These are phyloP conservation scores for Mus spretus DNA, from an alignment of 2,797 vertebrate genomes.

Conservation along the genomic window DNA sequence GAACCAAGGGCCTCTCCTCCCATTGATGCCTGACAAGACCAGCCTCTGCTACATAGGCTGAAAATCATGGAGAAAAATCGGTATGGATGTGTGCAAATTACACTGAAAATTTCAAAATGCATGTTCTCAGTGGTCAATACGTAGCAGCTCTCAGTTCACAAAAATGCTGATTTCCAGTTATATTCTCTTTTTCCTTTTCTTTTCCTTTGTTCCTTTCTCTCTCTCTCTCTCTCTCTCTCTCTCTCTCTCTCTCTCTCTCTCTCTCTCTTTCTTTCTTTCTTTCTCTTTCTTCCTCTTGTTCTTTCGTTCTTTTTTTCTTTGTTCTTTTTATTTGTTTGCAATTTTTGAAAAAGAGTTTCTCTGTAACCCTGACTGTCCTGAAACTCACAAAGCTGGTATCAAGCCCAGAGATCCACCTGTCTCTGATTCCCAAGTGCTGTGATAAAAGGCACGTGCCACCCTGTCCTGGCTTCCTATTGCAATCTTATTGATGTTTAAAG, in stretches of 20 bases:
- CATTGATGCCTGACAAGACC: too few species aligned
- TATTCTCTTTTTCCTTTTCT: background rate
- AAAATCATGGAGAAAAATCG: background rate
- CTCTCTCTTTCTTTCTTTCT: too few species aligned
- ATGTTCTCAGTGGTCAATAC: conserved; percentile 1
- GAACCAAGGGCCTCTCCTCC: too few species aligned
- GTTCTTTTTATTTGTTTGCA: background rate
- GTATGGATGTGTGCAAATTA: background rate
- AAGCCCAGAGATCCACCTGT: background rate
- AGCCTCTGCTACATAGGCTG: background rate
- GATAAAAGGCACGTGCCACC: background rate
- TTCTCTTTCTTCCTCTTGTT: background rate
- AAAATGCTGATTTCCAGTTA: background rate
- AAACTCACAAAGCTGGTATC: background rate
- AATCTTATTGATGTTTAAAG: background rate
- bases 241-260: too few species aligned
- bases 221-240: background rate
- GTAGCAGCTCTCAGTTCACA: background rate
- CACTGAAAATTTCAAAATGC: background rate
- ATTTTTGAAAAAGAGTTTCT: background rate
- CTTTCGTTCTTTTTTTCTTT: too few species aligned
- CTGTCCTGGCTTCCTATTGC: background rate
- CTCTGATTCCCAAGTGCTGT: background rate
- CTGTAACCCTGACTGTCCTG: background rate
- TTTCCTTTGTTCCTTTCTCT: background rate